Evolutionary conservation across 1,140 invertebrate genomes (phyloP).

Genomic region (Ceratosolen solmsi): DNA sequence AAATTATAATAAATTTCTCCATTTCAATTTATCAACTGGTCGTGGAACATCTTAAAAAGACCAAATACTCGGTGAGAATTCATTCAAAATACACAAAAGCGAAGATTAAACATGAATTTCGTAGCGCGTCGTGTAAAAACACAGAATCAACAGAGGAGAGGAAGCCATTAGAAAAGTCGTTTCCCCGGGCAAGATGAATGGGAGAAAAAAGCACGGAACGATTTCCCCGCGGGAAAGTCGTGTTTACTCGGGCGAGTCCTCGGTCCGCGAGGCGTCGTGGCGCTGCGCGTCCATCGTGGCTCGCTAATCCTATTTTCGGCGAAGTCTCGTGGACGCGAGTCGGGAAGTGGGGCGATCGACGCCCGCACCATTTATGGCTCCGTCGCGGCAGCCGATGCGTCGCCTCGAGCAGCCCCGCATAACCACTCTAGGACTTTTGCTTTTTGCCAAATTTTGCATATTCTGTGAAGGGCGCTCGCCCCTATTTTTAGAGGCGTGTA

Average conservation of each 20-base stretch:
- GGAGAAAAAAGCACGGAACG: neutral
- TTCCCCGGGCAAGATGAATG: neutral
- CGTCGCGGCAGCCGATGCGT: conserved; percentile 60
- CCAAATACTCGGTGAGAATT: too few species aligned
- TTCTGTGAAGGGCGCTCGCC: conserved; percentile 21
- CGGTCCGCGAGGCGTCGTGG: conserved; percentile 50
- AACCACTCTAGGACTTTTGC: conserved; percentile 48
- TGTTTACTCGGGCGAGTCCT: neutral
- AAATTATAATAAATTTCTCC: too few species aligned
- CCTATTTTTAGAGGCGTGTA: conserved; percentile 34
- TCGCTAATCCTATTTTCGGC: conserved; percentile 69
- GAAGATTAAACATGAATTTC: too few species aligned
- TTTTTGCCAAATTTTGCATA: conserved; percentile 58
- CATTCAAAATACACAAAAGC: too few species aligned
- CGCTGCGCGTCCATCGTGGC: conserved; percentile 54
- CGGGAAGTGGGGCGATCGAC: conserved; percentile 42
- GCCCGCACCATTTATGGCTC: conserved; percentile 73
- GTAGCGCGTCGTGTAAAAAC: neutral
- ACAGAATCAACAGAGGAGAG: neutral
- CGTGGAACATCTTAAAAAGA: too few species aligned
- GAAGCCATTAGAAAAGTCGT: neutral
- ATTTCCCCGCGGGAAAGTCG: neutral
- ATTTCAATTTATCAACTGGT: too few species aligned
- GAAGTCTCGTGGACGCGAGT: conserved; percentile 57
- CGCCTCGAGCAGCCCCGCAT: conserved; percentile 20